Evolutionary conservation across 2,797 vertebrate genomes (phyloP), one percentile per base, ranked within the genome.

Genomic region (Epinephelus coioides): DNA sequence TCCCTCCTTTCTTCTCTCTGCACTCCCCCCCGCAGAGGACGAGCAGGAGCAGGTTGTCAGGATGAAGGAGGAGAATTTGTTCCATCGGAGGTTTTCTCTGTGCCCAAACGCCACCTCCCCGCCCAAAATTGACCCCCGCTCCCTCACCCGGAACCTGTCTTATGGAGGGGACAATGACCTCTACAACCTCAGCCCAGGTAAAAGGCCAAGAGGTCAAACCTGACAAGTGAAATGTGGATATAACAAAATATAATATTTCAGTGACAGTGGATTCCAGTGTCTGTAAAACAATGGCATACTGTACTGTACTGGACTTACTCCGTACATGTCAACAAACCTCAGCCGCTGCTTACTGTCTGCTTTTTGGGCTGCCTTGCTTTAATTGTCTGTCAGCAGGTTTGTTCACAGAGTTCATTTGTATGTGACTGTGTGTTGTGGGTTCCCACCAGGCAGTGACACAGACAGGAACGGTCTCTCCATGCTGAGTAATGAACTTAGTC

Each of bases 11-110:
- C 18, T 80, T 54, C 76, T 3, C n/a, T 83, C 74, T 54, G 69
- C 43, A 61, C 6, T 59, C 65, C 71, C 86, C 79, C 44, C 67
- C 85, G 65, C 93, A 97, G 97, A 97, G 95, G 94, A 95, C 94
- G 49, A 95, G 94, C 86, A 90, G 86, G 49, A 95, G 94, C 86
- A 90, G 86, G 80, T 93, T 89, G 95, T 91, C 94, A 93, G 94
- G 94, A 99, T 99, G 98, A 99, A 99, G 96, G 98, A 99, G 92
- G 98, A 98, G 94, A 97, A 96, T 92, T 95, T 98, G 70, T 96
- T 97, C 68, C 96, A 97, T 34, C 96, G 97, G 83, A 97, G 97
- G 92, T 96, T 98, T 91, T 99, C 98, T 14, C 95, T 99, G 85
- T 97, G 96, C 82, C 96, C 97, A 0, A 96, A 94, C 8, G 89